Evolutionary conservation across 2,113 vertebrate species (phyloP).

Genomic region (Leptodactylus fuscus): DNA sequence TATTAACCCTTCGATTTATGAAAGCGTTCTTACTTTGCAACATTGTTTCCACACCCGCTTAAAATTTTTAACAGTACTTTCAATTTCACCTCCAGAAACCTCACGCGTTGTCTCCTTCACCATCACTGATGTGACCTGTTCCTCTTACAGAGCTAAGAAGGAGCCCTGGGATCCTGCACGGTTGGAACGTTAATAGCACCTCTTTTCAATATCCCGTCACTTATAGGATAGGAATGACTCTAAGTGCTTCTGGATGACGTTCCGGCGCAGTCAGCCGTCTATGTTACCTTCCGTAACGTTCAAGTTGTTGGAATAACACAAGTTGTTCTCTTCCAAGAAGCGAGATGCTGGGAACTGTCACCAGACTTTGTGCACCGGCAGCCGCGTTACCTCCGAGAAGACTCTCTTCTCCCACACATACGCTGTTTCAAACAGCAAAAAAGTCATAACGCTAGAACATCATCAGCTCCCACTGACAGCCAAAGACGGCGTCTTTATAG

Average conservation of each 20-base stretch:
- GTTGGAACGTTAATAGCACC: too few species aligned
- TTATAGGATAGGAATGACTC: too few species aligned
- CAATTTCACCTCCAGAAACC: too few species aligned
- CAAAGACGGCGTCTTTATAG: constrained; percentile 69
- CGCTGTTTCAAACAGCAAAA: constrained; percentile 69
- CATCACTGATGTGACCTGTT: too few species aligned
- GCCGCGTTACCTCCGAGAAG: constrained; percentile 69
- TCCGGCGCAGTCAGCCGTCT: neutral
- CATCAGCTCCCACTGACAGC: constrained; percentile 71
- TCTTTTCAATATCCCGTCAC: too few species aligned
- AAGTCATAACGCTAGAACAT: constrained; percentile 71
- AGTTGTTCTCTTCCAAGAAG: constrained; percentile 18
- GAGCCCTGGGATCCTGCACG: too few species aligned
- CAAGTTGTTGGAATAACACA: neutral
- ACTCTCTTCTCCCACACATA: constrained; percentile 71
- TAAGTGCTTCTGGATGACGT: neutral
- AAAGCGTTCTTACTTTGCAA: too few species aligned
- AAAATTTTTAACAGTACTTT: too few species aligned
- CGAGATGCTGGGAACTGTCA: constrained; percentile 22
- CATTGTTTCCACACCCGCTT: too few species aligned
- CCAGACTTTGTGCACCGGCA: constrained; percentile 62
- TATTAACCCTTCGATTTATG: too few species aligned
- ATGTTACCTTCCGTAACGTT: constrained; percentile 8
- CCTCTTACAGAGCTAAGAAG: too few species aligned
- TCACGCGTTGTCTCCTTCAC: too few species aligned